Conservation (phyloP, 1,140 invertebrate genomes). For the Psilanteris sp. region DNA sequence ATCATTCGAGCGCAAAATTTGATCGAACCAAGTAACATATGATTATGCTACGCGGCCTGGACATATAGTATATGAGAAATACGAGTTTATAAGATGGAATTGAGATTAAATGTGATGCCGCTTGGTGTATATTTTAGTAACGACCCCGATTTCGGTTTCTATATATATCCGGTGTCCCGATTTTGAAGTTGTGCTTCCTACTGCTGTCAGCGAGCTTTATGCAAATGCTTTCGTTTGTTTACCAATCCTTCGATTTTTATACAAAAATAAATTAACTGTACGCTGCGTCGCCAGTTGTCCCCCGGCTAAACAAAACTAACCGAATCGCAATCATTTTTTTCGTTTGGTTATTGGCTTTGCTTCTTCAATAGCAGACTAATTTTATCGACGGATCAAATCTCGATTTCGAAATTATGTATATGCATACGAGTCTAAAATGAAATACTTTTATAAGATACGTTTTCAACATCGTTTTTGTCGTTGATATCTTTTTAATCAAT, state of each 20-base stretch:
- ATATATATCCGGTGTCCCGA: conserved; percentile 78
- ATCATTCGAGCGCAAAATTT: conserved; percentile 39
- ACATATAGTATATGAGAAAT: conserved; percentile 53
- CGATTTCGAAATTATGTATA: too few species aligned
- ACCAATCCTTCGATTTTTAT: conserved; percentile 30
- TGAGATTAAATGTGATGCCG: conserved; percentile 71
- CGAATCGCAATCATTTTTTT: background rate
- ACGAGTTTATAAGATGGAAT: conserved; percentile 74
- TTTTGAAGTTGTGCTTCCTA: conserved; percentile 73
- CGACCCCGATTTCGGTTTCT: conserved; percentile 77
- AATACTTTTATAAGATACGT: too few species aligned
- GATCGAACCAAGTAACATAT: conserved; percentile 37
- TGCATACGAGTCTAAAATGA: too few species aligned
- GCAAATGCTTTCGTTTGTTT: conserved; percentile 64
- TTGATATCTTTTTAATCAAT: too few species aligned
- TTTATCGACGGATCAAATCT: too few species aligned
- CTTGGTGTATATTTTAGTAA: conserved; percentile 80
- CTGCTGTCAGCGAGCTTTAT: conserved; percentile 67
- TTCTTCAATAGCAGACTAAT: too few species aligned
- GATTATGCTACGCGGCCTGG: conserved; percentile 30
- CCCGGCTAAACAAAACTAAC: too few species aligned
- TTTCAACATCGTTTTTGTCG: too few species aligned
- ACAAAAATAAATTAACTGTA: conserved; percentile 20
- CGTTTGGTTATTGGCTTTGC: too few species aligned
- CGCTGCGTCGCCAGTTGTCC: too few species aligned